These are phyloP conservation scores for Pluvianellus socialis DNA, from an alignment of 2,113 vertebrate species.

Conservation along the genomic window DNA sequence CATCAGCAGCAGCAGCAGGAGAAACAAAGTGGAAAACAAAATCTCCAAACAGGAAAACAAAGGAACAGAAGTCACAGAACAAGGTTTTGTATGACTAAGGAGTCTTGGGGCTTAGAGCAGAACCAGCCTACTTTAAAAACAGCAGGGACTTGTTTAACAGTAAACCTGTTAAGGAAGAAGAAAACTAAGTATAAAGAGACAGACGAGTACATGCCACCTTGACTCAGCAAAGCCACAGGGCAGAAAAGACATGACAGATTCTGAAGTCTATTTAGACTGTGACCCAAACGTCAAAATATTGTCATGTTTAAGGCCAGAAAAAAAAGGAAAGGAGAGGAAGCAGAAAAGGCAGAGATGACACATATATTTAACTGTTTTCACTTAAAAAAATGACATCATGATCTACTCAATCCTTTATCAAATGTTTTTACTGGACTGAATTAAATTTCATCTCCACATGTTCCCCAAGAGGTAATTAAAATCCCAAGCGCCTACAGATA, in stretches of 20 bases:
- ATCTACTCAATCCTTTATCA: not conserved
- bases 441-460: not conserved
- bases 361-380: not conserved
- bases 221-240: not conserved
- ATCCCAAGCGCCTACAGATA: not conserved
- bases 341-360: not conserved
- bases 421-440: not conserved
- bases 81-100: not conserved
- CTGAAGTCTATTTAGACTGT: not conserved
- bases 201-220: not conserved
- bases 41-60: not conserved
- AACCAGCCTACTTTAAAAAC: conserved; percentile 12
- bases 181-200: not conserved
- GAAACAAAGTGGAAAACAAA: not conserved
- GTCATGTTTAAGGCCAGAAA: not conserved
- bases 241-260: not conserved
- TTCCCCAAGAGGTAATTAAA: not conserved
- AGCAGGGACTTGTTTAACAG: not conserved
- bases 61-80: not conserved
- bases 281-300: not conserved
- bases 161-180: not conserved
- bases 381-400: not conserved
- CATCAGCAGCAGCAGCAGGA: not conserved
- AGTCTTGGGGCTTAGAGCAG: not conserved
- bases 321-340: not conserved